These are phyloP conservation scores for Zygogramma bicolorata DNA, from an alignment of 2,888 invertebrate species.

Conservation along the genomic window DNA sequence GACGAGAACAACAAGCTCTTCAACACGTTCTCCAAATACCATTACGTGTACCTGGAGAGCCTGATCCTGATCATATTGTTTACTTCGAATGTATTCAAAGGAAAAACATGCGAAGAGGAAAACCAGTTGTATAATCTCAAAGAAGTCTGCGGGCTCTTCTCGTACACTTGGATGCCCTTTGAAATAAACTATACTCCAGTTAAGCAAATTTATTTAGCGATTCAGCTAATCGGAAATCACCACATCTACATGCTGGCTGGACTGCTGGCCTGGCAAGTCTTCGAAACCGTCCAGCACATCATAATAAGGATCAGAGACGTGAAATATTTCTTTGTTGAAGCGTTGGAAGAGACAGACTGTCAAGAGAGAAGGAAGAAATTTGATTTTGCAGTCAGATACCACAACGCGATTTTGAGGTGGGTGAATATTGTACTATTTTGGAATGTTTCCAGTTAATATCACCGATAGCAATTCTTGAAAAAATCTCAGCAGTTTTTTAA, in stretches of 20 bases:
- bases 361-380: conserved; percentile 25
- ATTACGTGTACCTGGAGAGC: conserved; percentile 25
- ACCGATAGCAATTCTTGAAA: too few species aligned
- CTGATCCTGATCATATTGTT: conserved; percentile 19
- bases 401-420: conserved; percentile 33
- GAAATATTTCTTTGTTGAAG: conserved; percentile 19
- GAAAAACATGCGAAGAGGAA: conserved; percentile 14
- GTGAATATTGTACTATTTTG: too few species aligned
- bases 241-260: conserved; percentile 35
- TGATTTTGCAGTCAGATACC: conserved; percentile 28
- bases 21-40: conserved; percentile 31
- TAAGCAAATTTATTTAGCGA: conserved; percentile 23
- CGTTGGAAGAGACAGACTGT: conserved; percentile 13
- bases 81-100: conserved; percentile 28
- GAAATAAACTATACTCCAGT: conserved; percentile 29
- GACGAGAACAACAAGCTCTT: conserved; percentile 24
- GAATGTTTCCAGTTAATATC: too few species aligned
- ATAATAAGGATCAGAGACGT: conserved; percentile 29
- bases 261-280: conserved; percentile 24
- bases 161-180: conserved; percentile 38
- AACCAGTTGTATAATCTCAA: conserved; percentile 18
- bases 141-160: conserved; percentile 36
- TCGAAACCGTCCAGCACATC: conserved; percentile 35
- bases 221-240: conserved; percentile 30
- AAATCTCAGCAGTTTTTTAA: too few species aligned